Percentiles rank a stretch among this genome's conserved stretches.
phyloP scores from a whole-genome alignment of 2,113 vertebrate genomes.

The Choloepus hoffmanni region DNA sequence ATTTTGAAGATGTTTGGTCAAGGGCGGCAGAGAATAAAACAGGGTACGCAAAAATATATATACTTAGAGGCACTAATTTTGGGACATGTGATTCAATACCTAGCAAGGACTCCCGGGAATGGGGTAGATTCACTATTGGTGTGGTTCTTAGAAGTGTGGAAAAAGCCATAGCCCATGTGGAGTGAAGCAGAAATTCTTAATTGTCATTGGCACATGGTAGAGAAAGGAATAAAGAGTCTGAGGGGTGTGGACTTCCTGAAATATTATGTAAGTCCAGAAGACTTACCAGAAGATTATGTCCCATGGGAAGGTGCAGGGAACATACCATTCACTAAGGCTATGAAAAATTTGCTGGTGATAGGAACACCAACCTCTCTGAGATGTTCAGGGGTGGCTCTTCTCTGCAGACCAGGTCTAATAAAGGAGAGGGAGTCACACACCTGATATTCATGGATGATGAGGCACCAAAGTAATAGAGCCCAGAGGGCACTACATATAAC shows the following conservation, averaged over 20 bases:
- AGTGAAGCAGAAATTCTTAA: background rate
- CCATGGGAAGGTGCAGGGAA: background rate
- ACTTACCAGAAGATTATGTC: background rate
- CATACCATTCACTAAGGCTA: background rate
- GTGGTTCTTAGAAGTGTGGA: background rate
- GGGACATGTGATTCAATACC: background rate
- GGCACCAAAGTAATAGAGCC: background rate
- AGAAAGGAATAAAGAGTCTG: background rate
- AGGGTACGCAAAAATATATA: background rate
- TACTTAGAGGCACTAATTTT: background rate
- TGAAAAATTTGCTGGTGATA: background rate
- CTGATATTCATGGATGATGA: background rate
- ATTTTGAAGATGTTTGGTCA: background rate
- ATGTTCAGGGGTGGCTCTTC: background rate
- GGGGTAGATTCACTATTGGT: background rate
- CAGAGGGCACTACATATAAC: background rate
- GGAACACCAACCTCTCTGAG: background rate
- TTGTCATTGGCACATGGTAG: background rate
- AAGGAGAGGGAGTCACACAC: background rate
- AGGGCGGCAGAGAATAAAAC: background rate
- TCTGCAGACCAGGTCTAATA: background rate
- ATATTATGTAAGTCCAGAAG: background rate
- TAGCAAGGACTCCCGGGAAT: background rate
- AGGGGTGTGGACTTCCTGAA: too few relatives aligned
- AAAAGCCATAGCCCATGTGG: background rate